Percentiles rank a stretch among this genome's conserved stretches.
These are phyloP conservation scores for Scyliorhinus canicula DNA, from an alignment of 2,797 vertebrate genomes.

Conservation along the genomic window DNA sequence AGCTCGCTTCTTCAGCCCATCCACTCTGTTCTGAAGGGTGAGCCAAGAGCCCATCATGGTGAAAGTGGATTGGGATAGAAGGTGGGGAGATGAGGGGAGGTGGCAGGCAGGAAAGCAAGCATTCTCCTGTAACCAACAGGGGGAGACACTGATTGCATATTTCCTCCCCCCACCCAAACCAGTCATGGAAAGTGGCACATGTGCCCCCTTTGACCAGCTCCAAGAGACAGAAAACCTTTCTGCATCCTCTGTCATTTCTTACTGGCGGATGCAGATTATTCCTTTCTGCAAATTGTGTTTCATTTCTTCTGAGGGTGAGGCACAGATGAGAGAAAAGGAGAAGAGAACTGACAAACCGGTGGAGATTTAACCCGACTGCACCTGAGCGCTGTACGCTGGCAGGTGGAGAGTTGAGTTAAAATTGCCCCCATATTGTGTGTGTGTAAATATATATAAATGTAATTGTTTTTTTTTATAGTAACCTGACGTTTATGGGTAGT, in stretches of 20 bases:
- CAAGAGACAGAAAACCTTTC: neutral
- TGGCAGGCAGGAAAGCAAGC: no score
- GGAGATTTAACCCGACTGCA: neutral
- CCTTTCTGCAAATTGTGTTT: neutral
- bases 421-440: neutral
- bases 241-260: neutral
- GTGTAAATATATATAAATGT: neutral
- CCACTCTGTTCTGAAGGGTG: no score
- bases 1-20: no score
- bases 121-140: no score
- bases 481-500: neutral
- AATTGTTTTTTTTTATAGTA: neutral
- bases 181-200: no score
- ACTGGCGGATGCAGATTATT: neutral
- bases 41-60: neutral
- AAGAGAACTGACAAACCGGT: neutral
- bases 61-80: neutral
- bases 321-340: no score
- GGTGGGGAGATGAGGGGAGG: no score
- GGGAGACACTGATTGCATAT: no score
- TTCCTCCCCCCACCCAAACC: no score
- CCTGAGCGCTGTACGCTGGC: neutral
- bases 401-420: neutral
- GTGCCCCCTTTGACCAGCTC: no score
- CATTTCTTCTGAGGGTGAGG: neutral